A percentile compares a stretch with the other conserved stretches of the same genome.
These are phyloP conservation scores for Archocentrus centrarchus DNA, from an alignment of 2,113 vertebrate genomes.

Conservation along the genomic window DNA sequence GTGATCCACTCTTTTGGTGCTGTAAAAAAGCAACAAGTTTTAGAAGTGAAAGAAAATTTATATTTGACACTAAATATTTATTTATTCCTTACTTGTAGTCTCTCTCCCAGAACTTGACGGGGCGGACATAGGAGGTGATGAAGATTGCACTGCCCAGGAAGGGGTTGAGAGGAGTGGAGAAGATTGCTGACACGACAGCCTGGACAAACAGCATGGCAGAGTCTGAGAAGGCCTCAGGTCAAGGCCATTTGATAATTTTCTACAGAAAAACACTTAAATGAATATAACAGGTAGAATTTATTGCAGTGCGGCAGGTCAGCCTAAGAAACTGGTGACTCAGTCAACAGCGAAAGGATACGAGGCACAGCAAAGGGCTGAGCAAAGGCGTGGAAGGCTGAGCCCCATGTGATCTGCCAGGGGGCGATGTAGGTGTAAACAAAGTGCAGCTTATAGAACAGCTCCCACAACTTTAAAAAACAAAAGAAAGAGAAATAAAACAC, in stretches of 20 bases:
- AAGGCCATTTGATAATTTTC: constrained; percentile 52
- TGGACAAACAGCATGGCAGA: constrained; percentile 93
- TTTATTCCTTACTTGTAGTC: constrained; percentile 87
- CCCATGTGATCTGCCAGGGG: constrained; percentile 99
- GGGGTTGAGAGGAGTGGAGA: constrained; percentile 91
- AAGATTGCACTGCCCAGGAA: constrained; percentile 91
- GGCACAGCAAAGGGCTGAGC: constrained; percentile 98
- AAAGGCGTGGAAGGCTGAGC: constrained; percentile 98
- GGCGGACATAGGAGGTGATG: constrained; percentile 90
- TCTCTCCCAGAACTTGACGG: constrained; percentile 92
- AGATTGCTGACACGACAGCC: constrained; percentile 86
- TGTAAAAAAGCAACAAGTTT: constrained; percentile 37
- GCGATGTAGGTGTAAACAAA: constrained; percentile 99
- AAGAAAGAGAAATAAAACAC: no score
- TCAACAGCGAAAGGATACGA: constrained; percentile 89
- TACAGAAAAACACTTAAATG: not conserved
- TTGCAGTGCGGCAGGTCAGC: not conserved
- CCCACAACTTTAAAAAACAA: constrained; percentile 87
- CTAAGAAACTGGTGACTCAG: not conserved
- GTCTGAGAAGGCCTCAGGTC: constrained; percentile 74
- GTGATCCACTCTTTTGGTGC: constrained; percentile 92
- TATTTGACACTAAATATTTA: not conserved
- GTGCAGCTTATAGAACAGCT: constrained; percentile 95
- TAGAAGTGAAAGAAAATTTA: not conserved
- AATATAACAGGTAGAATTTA: constrained; percentile 1